Evolutionary conservation across 2,113 vertebrate species (phyloP).

Genomic region (Indicator indicator): DNA sequence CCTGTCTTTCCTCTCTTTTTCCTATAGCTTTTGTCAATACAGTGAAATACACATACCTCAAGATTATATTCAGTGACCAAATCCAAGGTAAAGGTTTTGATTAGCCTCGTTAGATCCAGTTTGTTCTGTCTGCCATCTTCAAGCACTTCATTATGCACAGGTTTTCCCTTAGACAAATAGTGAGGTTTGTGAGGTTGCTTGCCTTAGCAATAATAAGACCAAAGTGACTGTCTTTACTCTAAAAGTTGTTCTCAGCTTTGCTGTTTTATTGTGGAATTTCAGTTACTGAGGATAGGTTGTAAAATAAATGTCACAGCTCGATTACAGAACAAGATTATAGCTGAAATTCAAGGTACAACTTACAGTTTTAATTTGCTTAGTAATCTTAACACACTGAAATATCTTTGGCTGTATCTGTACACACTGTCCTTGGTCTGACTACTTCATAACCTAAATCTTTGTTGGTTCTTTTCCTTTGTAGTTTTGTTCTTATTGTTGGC

Average conservation of each 20-base stretch:
- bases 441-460: neutral
- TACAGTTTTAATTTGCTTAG: conserved; percentile 2
- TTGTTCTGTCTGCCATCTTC: conserved; percentile 65
- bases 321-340: neutral
- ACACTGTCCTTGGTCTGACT: neutral
- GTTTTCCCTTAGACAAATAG: conserved; percentile 68
- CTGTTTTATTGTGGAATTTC: neutral
- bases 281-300: neutral
- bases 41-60: conserved; percentile 61
- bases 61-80: conserved; percentile 82
- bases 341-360: neutral
- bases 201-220: neutral
- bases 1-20: neutral
- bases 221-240: neutral
- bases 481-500: neutral
- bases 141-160: conserved; percentile 68
- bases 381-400: neutral
- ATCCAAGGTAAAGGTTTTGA: conserved; percentile 78
- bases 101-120: conserved; percentile 58
- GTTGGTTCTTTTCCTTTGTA: neutral
- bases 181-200: neutral
- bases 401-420: neutral
- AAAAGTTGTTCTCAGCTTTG: neutral
- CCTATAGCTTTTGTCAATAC: neutral
- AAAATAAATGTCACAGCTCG: neutral